Evolutionary conservation across 2,888 invertebrate species (phyloP).

Genomic region (Dynastes grantii): DNA sequence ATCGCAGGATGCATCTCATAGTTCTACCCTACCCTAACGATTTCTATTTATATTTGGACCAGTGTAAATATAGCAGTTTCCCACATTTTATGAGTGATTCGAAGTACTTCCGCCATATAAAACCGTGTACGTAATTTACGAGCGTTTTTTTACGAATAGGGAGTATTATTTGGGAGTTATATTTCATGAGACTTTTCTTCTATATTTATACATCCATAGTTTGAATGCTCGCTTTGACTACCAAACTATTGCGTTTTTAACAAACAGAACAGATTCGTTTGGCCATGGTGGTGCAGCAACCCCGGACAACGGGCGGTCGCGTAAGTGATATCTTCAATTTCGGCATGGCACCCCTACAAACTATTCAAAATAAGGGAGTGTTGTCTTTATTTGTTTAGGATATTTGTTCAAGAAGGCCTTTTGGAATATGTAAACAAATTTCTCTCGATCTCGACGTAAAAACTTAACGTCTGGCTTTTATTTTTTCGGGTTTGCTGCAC

Average conservation of each 20-base stretch:
- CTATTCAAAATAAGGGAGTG: constrained; percentile 62
- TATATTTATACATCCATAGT: constrained; percentile 10
- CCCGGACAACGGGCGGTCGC: constrained; percentile 34
- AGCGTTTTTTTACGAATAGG: constrained; percentile 32
- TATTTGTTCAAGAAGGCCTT: constrained; percentile 65
- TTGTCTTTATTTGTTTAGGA: constrained; percentile 67
- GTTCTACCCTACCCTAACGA: constrained; percentile 30
- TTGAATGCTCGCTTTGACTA: constrained; percentile 28
- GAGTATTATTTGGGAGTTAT: constrained; percentile 48
- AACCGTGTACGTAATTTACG: constrained; percentile 37
- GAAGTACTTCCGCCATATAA: constrained; percentile 39
- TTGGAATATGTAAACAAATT: constrained; percentile 64
- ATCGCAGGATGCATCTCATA: too few species aligned
- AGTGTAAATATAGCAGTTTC: constrained; percentile 33
- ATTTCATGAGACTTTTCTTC: constrained; percentile 49
- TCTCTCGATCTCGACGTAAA: constrained; percentile 58
- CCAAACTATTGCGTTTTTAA: constrained; percentile 45
- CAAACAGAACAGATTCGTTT: constrained; percentile 50
- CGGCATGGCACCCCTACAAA: constrained; percentile 56
- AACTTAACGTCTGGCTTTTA: constrained; percentile 44
- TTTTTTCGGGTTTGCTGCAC: constrained; percentile 39
- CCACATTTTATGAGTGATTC: constrained; percentile 37
- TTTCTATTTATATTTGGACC: constrained; percentile 31
- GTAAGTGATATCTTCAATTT: constrained; percentile 58
- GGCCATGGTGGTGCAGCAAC: not conserved